Conservation (phyloP, 2,888 invertebrate species). For the Embidobia sp. region DNA sequence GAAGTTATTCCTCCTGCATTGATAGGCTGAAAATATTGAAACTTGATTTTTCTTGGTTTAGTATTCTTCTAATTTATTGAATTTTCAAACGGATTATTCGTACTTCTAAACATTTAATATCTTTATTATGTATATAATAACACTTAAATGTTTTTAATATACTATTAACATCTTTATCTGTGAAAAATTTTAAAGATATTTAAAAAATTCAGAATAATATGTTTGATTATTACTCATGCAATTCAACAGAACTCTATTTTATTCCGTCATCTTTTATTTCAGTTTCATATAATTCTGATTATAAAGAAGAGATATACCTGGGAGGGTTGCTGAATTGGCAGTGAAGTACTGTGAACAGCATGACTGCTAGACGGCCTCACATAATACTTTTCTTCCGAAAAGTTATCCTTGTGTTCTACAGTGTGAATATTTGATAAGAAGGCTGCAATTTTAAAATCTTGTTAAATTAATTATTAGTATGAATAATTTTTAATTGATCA, state of each 20-base stretch:
- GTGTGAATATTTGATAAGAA: conserved; percentile 78
- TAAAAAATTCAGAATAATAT: no score
- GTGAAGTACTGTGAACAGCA: conserved; percentile 83
- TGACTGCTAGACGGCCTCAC: conserved; percentile 82
- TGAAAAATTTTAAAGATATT: no score
- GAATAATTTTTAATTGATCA: background rate
- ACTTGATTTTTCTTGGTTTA: conserved; percentile 16
- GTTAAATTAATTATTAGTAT: background rate
- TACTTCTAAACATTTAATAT: no score
- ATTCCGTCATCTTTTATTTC: no score
- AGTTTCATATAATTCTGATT: background rate
- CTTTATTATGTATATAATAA: no score
- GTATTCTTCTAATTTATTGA: no score
- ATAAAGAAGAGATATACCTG: conserved; percentile 77
- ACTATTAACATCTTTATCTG: no score
- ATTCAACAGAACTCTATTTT: no score
- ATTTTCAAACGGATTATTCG: no score
- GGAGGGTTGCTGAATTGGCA: conserved; percentile 83
- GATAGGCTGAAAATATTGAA: conserved; percentile 82
- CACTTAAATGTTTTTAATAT: no score
- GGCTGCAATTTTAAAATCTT: conserved; percentile 72
- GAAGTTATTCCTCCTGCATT: no score
- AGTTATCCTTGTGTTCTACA: conserved; percentile 79
- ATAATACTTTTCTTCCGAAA: conserved; percentile 81
- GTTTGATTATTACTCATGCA: no score